These are phyloP conservation scores for Cichlasoma orientale DNA, from an alignment of 2,797 vertebrate genomes.

Conservation along the genomic window DNA sequence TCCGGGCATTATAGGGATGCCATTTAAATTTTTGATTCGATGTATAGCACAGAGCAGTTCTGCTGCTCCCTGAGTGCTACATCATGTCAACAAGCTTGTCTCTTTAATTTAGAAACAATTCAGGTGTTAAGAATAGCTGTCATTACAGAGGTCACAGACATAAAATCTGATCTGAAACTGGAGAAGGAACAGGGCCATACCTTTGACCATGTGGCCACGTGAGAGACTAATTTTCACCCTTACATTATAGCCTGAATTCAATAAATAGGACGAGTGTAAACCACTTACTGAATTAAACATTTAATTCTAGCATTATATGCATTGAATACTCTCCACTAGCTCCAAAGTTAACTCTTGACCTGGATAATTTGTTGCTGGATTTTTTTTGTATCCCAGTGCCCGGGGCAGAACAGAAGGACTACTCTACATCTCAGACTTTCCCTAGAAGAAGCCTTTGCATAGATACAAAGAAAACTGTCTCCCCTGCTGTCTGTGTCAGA, in stretches of 20 bases:
- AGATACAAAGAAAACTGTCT: conserved; percentile 56
- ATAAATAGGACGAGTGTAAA: conserved; percentile 8
- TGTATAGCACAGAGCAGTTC: not conserved
- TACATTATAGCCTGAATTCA: conserved; percentile 14
- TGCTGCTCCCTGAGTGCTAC: conserved; percentile 4
- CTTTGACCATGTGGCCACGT: conserved; percentile 31
- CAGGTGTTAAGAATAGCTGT: conserved; percentile 59
- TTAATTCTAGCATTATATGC: conserved; percentile 16
- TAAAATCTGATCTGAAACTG: conserved; percentile 60
- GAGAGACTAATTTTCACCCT: conserved; percentile 30
- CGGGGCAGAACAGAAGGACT: not conserved
- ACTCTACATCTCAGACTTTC: conserved; percentile 24
- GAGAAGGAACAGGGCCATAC: conserved; percentile 53
- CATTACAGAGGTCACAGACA: conserved; percentile 57
- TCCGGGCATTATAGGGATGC: not conserved
- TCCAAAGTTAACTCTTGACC: conserved; percentile 37
- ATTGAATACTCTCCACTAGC: conserved; percentile 12
- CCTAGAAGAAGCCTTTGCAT: conserved; percentile 42
- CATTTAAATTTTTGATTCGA: not conserved
- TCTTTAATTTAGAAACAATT: conserved; percentile 49
- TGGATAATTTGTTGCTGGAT: conserved; percentile 21
- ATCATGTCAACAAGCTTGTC: conserved; percentile 13
- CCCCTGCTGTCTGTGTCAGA: conserved; percentile 60
- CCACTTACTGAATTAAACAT: conserved; percentile 2
- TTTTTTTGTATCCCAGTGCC: conserved; percentile 15